These are phyloP conservation scores for Brachirus orientalis DNA, from an alignment of 2,113 vertebrate species.

Conservation along the genomic window DNA sequence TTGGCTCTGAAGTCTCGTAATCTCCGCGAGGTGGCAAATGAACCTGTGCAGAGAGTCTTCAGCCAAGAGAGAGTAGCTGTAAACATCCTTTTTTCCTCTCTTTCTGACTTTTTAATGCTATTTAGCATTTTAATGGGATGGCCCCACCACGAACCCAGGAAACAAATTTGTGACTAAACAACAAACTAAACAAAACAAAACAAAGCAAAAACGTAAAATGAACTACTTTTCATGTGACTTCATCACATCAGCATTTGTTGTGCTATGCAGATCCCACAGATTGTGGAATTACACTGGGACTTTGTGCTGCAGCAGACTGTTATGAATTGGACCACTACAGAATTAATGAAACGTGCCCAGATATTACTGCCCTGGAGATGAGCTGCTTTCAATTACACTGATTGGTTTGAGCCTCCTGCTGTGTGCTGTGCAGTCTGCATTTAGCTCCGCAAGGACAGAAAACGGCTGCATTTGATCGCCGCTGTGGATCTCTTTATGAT, in stretches of 20 bases:
- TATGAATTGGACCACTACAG: constrained; percentile 67
- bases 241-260: constrained; percentile 35
- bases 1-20: too few relatives aligned
- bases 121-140: background rate
- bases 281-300: constrained; percentile 46
- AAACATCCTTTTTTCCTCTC: background rate
- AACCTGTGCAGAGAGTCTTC: too few relatives aligned
- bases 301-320: constrained; percentile 37
- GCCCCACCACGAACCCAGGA: background rate
- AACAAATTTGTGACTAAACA: too few relatives aligned
- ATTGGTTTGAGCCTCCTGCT: constrained; percentile 66
- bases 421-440: constrained; percentile 38
- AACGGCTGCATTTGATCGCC: constrained; percentile 37
- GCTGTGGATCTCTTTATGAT: constrained; percentile 46
- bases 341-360: constrained; percentile 73
- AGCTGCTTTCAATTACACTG: constrained; percentile 71
- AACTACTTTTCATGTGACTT: constrained; percentile 10
- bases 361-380: constrained; percentile 70
- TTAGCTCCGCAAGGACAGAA: constrained; percentile 44
- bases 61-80: background rate
- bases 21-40: too few relatives aligned
- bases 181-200: background rate
- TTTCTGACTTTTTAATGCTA: background rate
- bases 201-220: too few relatives aligned
- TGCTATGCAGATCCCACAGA: constrained; percentile 44